phyloP scores from a whole-genome alignment of 2,113 vertebrate genomes.

The Dasyurus viverrinus region DNA sequence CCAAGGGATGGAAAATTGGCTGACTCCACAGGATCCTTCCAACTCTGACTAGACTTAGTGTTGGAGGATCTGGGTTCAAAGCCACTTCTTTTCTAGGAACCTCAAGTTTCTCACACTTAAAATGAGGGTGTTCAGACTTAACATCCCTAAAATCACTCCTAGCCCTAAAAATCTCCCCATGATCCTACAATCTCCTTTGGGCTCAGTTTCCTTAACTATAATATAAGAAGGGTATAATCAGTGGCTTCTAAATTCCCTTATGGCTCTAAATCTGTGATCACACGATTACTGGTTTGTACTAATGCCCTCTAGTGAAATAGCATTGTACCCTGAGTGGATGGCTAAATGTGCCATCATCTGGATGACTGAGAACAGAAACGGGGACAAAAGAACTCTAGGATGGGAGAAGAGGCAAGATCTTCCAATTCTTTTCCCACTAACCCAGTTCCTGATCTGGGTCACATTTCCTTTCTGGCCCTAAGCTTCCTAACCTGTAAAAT shows the following conservation, averaged over 20 bases:
- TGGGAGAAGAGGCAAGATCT: not conserved
- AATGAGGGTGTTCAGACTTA: not conserved
- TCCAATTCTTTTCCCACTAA: not conserved
- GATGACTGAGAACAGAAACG: not conserved
- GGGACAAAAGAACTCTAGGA: not conserved
- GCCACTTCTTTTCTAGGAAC: not conserved
- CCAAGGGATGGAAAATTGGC: not conserved
- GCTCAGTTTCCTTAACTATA: not conserved
- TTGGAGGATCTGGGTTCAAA: slow-evolving; percentile 24
- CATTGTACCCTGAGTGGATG: not conserved
- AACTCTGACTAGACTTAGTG: not conserved
- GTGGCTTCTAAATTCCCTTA: not conserved
- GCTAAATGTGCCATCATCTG: not conserved
- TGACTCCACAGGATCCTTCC: not conserved
- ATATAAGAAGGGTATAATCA: not conserved
- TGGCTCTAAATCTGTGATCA: not conserved
- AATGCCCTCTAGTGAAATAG: not conserved
- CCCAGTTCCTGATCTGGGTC: not conserved
- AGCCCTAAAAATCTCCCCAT: not conserved
- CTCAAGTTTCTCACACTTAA: not conserved
- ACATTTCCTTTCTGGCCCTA: not conserved
- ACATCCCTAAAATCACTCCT: not conserved
- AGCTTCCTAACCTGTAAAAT: not conserved
- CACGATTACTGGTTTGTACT: not conserved
- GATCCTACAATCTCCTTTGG: not conserved